Evolutionary conservation across 2,888 invertebrate genomes (phyloP).

Genomic region (Acanthosepion lycidas): DNA sequence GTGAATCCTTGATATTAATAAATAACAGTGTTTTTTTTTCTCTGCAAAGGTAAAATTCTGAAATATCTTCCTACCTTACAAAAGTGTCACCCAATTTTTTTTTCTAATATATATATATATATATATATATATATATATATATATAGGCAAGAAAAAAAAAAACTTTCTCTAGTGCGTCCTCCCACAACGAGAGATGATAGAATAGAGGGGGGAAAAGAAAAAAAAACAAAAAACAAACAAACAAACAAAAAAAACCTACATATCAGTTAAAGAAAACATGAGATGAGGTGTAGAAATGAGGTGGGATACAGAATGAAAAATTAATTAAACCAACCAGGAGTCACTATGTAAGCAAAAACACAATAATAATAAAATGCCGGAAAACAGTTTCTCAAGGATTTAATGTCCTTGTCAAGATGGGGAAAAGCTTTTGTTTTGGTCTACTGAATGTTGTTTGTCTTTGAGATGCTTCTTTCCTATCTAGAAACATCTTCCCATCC

Average conservation of each 20-base stretch:
- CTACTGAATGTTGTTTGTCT: neutral
- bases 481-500: neutral
- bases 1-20: too few relatives aligned
- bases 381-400: neutral
- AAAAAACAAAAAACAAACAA: neutral
- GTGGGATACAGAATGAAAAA: too few relatives aligned
- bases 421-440: constrained; percentile 1
- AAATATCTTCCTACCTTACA: neutral
- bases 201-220: fast-evolving
- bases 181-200: neutral
- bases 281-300: too few relatives aligned
- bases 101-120: neutral
- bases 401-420: neutral
- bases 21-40: too few relatives aligned
- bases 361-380: neutral
- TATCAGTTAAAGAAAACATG: too few relatives aligned
- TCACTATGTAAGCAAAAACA: too few relatives aligned
- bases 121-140: too few relatives aligned
- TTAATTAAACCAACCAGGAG: too few relatives aligned
- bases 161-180: neutral
- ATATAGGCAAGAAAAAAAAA: too few relatives aligned
- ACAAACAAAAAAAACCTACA: neutral
- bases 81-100: neutral
- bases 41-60: too few relatives aligned
- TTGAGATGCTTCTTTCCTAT: neutral